Evolutionary conservation across 2,888 invertebrate species (phyloP).

Genomic region (Luperina testacea): DNA sequence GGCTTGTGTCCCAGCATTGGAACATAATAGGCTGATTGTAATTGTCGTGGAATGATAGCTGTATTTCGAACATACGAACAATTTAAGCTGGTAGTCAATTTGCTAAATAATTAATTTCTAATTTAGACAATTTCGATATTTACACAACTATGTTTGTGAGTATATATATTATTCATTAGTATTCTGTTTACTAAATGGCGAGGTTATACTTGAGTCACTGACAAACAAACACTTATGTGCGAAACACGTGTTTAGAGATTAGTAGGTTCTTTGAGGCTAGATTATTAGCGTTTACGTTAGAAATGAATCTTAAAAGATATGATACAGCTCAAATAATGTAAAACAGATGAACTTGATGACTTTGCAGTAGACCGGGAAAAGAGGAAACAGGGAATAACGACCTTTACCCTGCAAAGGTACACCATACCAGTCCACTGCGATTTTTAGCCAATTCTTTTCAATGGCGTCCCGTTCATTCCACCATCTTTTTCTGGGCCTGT

Average conservation of each 20-base stretch:
- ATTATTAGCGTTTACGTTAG: not conserved
- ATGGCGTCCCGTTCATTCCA: not conserved
- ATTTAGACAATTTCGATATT: constrained; percentile 16
- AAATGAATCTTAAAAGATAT: not conserved
- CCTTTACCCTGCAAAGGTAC: not conserved
- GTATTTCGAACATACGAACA: not conserved
- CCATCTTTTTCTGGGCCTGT: not conserved
- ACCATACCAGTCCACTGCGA: not conserved
- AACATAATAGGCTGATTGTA: not conserved
- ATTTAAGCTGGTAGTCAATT: not conserved
- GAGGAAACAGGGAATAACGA: not conserved
- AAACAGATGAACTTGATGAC: not conserved
- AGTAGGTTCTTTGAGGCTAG: not conserved
- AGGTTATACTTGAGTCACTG: not conserved
- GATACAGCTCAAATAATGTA: not conserved
- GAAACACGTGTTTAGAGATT: constrained; percentile 4
- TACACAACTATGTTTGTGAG: constrained; percentile 23
- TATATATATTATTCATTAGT: constrained; percentile 13
- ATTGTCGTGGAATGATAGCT: not conserved
- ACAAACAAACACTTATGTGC: not conserved
- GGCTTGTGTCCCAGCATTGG: not conserved
- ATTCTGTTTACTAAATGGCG: constrained; percentile 18
- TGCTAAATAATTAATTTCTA: not conserved
- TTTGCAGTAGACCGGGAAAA: not conserved
- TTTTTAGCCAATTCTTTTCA: not conserved